Evolutionary conservation across 2,113 vertebrate species (phyloP).

Genomic region (Ochotona princeps): DNA sequence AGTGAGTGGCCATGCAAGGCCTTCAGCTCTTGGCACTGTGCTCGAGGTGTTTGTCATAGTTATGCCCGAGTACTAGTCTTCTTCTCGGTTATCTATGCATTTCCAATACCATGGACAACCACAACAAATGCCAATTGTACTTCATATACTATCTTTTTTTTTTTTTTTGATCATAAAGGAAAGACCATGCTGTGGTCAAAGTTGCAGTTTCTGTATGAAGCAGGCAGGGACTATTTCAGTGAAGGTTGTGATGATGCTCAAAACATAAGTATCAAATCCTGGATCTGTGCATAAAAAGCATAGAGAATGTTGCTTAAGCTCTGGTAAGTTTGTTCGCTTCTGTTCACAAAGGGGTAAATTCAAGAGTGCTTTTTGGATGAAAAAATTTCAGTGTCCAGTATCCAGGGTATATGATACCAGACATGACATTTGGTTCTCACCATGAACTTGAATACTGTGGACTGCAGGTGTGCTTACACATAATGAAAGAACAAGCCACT

Average conservation of each 20-base stretch:
- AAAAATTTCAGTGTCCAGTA: no score
- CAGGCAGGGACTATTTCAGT: background rate
- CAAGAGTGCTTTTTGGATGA: background rate
- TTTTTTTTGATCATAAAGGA: background rate
- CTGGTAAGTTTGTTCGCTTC: no score
- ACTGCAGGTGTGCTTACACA: background rate
- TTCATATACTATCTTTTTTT: background rate
- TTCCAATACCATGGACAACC: background rate
- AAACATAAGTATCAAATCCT: background rate
- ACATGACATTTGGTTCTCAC: background rate
- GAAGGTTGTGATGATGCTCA: conserved; percentile 12
- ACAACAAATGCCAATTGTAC: background rate
- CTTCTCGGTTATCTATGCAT: background rate
- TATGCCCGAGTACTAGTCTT: background rate
- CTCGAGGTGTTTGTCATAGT: background rate
- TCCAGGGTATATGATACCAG: no score
- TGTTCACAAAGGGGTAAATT: background rate
- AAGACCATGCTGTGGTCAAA: background rate
- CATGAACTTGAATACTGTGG: background rate
- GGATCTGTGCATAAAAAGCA: background rate
- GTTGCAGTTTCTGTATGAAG: background rate
- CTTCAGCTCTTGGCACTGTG: rapidly evolving
- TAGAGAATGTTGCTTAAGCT: no score
- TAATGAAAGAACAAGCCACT: background rate
- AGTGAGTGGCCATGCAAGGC: background rate